Percentiles rank a stretch among this genome's conserved stretches.
phyloP scores from a whole-genome alignment of 2,113 vertebrate genomes.

The Neodontobutis hainanensis region DNA sequence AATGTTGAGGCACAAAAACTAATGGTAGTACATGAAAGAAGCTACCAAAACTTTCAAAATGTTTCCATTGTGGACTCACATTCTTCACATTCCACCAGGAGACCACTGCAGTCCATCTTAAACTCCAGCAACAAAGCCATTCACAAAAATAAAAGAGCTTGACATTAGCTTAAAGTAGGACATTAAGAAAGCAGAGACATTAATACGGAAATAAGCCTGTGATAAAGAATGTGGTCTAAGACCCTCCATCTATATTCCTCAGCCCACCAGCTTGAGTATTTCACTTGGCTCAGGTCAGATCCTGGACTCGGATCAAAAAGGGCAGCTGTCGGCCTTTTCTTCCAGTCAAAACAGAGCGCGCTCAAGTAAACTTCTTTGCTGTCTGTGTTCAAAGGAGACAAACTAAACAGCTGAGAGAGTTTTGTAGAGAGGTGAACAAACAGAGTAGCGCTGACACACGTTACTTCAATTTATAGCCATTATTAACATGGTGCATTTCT shows the following conservation, averaged over 20 bases:
- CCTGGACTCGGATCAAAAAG: conserved; percentile 86
- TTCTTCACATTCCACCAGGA: conserved; percentile 59
- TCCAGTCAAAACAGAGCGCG: conserved; percentile 87
- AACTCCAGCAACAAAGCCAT: conserved; percentile 25
- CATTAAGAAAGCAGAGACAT: background rate
- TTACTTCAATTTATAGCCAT: background rate
- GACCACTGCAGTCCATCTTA: conserved; percentile 37
- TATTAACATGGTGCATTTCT: no score
- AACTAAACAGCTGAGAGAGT: conserved; percentile 46
- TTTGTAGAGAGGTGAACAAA: background rate
- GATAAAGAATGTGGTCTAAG: no score
- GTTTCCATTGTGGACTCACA: conserved; percentile 47
- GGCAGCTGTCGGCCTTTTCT: conserved; percentile 82
- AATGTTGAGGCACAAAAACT: background rate
- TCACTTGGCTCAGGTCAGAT: conserved; percentile 86
- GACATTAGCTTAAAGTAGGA: background rate
- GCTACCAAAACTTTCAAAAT: no score
- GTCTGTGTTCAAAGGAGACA: conserved; percentile 80
- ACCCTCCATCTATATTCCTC: conserved; percentile 68
- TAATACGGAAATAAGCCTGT: background rate
- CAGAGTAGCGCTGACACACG: conserved; percentile 10
- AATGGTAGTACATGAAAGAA: background rate
- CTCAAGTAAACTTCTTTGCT: conserved; percentile 81
- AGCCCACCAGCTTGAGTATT: conserved; percentile 88
- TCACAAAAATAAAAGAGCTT: conserved; percentile 11